These are phyloP conservation scores for Myotis yumanensis DNA, from an alignment of 2,113 vertebrate species.

Conservation along the genomic window DNA sequence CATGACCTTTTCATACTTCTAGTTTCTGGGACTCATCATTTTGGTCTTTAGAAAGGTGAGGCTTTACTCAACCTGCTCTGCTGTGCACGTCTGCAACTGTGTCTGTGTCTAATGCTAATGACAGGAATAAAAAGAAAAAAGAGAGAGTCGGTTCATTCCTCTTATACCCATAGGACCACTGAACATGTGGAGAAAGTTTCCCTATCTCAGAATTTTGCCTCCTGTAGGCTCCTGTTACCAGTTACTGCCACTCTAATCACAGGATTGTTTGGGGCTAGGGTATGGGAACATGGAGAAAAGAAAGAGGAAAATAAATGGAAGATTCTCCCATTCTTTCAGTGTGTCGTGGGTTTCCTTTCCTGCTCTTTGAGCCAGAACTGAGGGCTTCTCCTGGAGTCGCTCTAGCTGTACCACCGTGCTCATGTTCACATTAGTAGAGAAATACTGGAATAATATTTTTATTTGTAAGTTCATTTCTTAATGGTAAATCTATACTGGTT, in stretches of 20 bases:
- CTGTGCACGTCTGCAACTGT: background rate
- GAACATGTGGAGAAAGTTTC: background rate
- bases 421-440: background rate
- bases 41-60: background rate
- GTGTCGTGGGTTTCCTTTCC: background rate
- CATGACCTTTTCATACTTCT: background rate
- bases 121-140: background rate
- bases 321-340: background rate
- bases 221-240: background rate
- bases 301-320: background rate
- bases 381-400: background rate
- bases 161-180: background rate
- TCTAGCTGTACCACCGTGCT: background rate
- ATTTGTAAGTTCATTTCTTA: background rate
- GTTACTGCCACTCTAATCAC: background rate
- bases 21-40: background rate
- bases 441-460: background rate
- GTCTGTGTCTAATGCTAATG: background rate
- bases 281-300: background rate
- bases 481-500: background rate
- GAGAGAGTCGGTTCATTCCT: background rate
- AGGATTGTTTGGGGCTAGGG: background rate
- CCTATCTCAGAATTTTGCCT: background rate
- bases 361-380: background rate
- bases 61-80: background rate